These are phyloP conservation scores for Nasonia giraulti DNA, from an alignment of 1,140 invertebrate species.

Conservation along the genomic window DNA sequence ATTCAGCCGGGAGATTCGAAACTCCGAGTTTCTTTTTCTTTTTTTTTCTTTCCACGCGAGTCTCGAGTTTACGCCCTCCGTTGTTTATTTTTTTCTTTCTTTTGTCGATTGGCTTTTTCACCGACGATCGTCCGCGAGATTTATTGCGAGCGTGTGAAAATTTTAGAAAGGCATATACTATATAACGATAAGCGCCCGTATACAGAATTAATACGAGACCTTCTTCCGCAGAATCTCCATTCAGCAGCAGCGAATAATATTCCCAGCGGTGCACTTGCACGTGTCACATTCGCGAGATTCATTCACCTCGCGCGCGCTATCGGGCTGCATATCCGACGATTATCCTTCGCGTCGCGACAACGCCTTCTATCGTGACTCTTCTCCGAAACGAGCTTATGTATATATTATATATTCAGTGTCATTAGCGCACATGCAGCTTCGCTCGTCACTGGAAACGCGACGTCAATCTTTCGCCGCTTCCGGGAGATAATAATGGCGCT, in stretches of 20 bases:
- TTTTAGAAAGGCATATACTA: background rate
- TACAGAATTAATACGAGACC: background rate
- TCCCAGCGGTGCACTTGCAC: background rate
- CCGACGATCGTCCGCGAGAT: background rate
- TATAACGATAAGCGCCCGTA: background rate
- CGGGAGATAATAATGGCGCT: constrained; percentile 42
- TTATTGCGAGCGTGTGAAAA: background rate
- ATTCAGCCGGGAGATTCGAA: background rate
- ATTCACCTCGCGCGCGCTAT: background rate
- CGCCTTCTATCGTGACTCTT: constrained; percentile 23
- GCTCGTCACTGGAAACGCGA: constrained; percentile 28
- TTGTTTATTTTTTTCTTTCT: background rate
- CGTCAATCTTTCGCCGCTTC: constrained; percentile 39
- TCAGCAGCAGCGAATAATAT: background rate
- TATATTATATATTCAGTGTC: background rate
- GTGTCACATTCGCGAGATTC: background rate
- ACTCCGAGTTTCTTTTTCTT: background rate
- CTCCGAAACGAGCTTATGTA: constrained; percentile 9
- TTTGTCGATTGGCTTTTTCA: background rate
- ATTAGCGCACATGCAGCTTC: constrained; percentile 34
- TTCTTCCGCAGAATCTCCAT: background rate
- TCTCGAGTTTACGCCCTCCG: background rate
- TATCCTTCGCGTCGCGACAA: background rate
- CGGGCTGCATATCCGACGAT: background rate
- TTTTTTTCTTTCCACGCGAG: background rate